Percentiles rank a stretch among this genome's conserved stretches.
Conservation (phyloP, 1,140 invertebrate genomes). For the Penaeus indicus region DNA sequence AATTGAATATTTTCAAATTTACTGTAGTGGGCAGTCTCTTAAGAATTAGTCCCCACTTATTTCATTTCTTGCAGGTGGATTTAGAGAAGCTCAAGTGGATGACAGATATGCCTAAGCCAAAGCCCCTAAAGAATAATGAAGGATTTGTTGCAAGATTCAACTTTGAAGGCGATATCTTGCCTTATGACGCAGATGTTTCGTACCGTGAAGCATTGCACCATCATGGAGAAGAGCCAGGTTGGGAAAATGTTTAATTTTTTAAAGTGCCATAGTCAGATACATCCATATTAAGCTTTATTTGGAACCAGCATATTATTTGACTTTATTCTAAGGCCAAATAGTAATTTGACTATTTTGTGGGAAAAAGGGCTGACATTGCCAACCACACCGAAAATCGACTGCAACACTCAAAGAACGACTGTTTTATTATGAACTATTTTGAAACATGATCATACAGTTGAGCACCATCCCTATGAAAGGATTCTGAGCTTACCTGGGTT, state of each 20-base stretch:
- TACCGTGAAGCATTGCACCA: constrained; percentile 72
- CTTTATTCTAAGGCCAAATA: no score
- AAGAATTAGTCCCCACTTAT: no score
- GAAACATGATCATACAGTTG: no score
- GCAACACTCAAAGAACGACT: no score
- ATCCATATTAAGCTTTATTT: neutral
- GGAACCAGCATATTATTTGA: neutral
- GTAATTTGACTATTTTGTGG: no score
- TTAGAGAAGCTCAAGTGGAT: constrained; percentile 60
- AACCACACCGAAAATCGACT: no score
- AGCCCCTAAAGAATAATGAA: constrained; percentile 52
- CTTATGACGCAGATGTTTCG: constrained; percentile 69
- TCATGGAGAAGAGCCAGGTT: constrained; percentile 73
- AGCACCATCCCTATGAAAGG: no score
- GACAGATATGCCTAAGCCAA: constrained; percentile 55
- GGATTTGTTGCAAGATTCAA: constrained; percentile 67
- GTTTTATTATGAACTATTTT: no score
- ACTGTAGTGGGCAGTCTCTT: neutral
- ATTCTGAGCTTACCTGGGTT: no score
- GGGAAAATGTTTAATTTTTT: constrained; percentile 54
- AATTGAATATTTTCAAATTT: neutral
- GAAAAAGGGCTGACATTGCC: no score
- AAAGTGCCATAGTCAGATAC: neutral
- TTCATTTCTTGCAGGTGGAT: constrained; percentile 52
- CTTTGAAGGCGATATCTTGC: constrained; percentile 68